These are phyloP conservation scores for Galeruca laticollis DNA, from an alignment of 2,888 invertebrate genomes.

Conservation along the genomic window DNA sequence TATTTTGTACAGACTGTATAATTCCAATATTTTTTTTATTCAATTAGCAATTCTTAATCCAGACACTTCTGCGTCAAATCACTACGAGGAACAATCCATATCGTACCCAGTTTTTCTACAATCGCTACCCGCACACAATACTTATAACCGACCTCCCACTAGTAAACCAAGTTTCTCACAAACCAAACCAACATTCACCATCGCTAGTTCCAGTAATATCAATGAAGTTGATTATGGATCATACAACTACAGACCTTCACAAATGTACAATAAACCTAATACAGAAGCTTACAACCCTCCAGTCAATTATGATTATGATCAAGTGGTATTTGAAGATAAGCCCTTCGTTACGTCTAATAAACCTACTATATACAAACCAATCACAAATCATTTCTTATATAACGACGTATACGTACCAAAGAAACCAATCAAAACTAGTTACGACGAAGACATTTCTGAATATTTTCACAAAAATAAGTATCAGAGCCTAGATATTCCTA, in stretches of 20 bases:
- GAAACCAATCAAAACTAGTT: constrained; percentile 33
- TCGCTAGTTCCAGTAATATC: constrained; percentile 21
- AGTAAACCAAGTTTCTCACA: constrained; percentile 14
- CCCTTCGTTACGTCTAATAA: constrained; percentile 53
- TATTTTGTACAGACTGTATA: too few relatives aligned
- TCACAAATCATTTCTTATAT: constrained; percentile 39
- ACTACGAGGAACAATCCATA: constrained; percentile 11
- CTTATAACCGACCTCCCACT: constrained; percentile 40
- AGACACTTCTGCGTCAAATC: constrained; percentile 33
- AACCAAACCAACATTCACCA: constrained; percentile 18
- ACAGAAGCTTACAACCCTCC: constrained; percentile 36
- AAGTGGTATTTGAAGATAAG: constrained; percentile 48
- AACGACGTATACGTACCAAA: constrained; percentile 35
- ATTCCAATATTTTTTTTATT: too few relatives aligned
- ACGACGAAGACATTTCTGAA: constrained; percentile 44
- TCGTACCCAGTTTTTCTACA: constrained; percentile 40
- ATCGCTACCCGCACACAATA: constrained; percentile 15
- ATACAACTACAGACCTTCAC: constrained; percentile 42
- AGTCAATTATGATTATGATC: constrained; percentile 23
- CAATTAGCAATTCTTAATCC: constrained; percentile 32
- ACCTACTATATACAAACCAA: constrained; percentile 49
- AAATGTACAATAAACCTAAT: constrained; percentile 42
- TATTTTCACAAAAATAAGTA: constrained; percentile 17
- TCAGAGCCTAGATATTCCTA: constrained; percentile 18
- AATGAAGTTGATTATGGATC: constrained; percentile 28